phyloP scores from a whole-genome alignment of 2,888 invertebrate species.

The Himalopsyche tibetana region DNA sequence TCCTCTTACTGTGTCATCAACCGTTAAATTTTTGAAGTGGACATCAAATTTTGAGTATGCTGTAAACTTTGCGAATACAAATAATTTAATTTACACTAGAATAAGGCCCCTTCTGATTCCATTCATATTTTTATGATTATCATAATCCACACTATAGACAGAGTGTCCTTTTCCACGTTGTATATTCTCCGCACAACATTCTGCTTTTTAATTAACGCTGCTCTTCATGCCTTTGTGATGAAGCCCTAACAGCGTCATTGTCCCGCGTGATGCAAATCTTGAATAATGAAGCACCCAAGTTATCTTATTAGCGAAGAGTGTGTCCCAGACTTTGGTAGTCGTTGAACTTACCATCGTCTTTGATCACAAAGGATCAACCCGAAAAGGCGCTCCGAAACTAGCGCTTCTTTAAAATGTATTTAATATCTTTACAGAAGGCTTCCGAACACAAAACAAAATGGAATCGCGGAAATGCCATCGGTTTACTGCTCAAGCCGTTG shows the following conservation, averaged over 20 bases:
- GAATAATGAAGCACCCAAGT: conserved; percentile 62
- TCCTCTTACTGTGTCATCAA: not conserved
- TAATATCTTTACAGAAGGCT: not conserved
- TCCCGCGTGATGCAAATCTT: conserved; percentile 54
- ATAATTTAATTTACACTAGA: conserved; percentile 22
- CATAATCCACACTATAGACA: conserved; percentile 36
- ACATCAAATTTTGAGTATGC: conserved; percentile 34
- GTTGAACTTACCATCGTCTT: conserved; percentile 44
- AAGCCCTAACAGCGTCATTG: conserved; percentile 56
- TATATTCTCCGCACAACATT: conserved; percentile 44
- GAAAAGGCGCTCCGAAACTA: conserved; percentile 7
- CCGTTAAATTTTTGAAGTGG: conserved; percentile 32
- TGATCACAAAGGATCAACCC: conserved; percentile 55
- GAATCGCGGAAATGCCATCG: conserved; percentile 32
- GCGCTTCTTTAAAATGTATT: conserved; percentile 34
- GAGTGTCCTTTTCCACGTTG: not conserved
- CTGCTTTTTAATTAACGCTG: conserved; percentile 60
- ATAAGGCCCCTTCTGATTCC: not conserved
- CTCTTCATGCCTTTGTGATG: conserved; percentile 56
- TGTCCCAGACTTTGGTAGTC: conserved; percentile 51
- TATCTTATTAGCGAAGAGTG: conserved; percentile 59
- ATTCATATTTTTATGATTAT: conserved; percentile 43
- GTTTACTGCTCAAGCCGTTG: conserved; percentile 32
- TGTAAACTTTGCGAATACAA: conserved; percentile 23
- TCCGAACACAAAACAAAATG: conserved; percentile 25